phyloP scores from a whole-genome alignment of 1,140 invertebrate species.

The Drosophila equinoxialis region DNA sequence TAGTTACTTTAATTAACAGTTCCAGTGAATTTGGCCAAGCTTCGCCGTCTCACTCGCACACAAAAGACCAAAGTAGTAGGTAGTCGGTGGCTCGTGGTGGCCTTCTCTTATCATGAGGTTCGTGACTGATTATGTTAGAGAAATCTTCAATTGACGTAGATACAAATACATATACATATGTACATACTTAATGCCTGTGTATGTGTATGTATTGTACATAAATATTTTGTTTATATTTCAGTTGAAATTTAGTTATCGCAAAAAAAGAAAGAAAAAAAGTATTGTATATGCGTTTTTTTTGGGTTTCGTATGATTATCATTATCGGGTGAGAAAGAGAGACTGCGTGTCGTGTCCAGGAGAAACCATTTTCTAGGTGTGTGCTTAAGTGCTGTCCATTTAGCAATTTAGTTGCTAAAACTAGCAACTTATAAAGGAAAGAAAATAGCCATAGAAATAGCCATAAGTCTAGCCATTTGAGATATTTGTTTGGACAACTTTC shows the following conservation, averaged over 20 bases:
- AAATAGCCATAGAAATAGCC: too few relatives aligned
- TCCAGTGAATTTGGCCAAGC: slow-evolving; percentile 59
- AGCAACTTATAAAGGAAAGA: too few relatives aligned
- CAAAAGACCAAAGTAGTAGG: not conserved
- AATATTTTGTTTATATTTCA: slow-evolving; percentile 50
- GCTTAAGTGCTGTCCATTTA: not conserved
- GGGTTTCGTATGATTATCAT: slow-evolving; percentile 17
- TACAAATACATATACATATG: slow-evolving; percentile 32
- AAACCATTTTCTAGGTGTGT: slow-evolving; percentile 10
- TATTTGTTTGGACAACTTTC: too few relatives aligned
- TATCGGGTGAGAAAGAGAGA: slow-evolving; percentile 12
- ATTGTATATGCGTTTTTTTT: not conserved
- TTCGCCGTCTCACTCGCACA: slow-evolving; percentile 10
- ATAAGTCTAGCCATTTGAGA: too few relatives aligned
- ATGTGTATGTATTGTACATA: slow-evolving; percentile 37
- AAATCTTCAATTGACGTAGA: slow-evolving; percentile 46
- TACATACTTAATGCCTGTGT: slow-evolving; percentile 12
- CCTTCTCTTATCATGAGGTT: slow-evolving; percentile 45
- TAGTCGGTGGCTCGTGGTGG: not conserved
- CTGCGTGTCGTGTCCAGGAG: slow-evolving; percentile 14
- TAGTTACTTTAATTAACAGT: slow-evolving; percentile 76
- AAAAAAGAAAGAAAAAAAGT: too few relatives aligned
- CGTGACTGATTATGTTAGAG: slow-evolving; percentile 70
- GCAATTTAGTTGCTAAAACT: too few relatives aligned
- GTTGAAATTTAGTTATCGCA: slow-evolving; percentile 30